These are phyloP conservation scores for Leptinotarsa texana DNA, from an alignment of 1,140 invertebrate species.

Conservation along the genomic window DNA sequence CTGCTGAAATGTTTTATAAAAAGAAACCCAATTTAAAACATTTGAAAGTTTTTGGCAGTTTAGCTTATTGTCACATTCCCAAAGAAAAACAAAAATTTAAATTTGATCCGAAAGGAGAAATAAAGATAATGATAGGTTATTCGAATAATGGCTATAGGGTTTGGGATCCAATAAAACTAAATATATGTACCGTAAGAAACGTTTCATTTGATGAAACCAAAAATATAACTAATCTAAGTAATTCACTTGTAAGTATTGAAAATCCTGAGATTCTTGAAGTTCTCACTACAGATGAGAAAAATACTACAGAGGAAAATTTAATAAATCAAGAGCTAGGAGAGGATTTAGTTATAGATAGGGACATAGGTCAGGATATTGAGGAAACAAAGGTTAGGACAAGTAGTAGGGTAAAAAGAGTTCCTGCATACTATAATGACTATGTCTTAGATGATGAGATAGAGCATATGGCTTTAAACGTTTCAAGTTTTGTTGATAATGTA, in stretches of 20 bases:
- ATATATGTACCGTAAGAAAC: conserved; percentile 1
- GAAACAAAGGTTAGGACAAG: neutral
- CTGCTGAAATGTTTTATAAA: neutral
- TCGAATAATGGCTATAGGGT: conserved; percentile 8
- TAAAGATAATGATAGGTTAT: conserved; percentile 34
- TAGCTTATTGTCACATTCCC: neutral
- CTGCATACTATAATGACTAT: neutral
- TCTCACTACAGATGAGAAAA: neutral
- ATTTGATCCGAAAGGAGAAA: conserved; percentile 29
- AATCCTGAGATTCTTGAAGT: neutral
- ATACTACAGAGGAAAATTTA: neutral
- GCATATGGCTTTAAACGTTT: neutral
- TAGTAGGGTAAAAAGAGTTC: neutral
- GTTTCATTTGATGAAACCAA: neutral
- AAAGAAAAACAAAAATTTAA: conserved; percentile 35
- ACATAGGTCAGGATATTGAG: conserved; percentile 5
- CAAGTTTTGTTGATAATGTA: neutral
- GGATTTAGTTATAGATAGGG: neutral
- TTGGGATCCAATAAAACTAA: conserved; percentile 10
- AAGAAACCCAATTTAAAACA: conserved; percentile 36
- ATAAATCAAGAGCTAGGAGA: conserved; percentile 8
- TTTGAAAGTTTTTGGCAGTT: conserved; percentile 28
- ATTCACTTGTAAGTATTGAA: neutral
- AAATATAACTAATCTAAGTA: no score
- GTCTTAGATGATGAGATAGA: neutral